A percentile compares a stretch with the other conserved stretches of the same genome.
phyloP scores from a whole-genome alignment of 2,888 invertebrate species.

The Troides oblongomaculatus region DNA sequence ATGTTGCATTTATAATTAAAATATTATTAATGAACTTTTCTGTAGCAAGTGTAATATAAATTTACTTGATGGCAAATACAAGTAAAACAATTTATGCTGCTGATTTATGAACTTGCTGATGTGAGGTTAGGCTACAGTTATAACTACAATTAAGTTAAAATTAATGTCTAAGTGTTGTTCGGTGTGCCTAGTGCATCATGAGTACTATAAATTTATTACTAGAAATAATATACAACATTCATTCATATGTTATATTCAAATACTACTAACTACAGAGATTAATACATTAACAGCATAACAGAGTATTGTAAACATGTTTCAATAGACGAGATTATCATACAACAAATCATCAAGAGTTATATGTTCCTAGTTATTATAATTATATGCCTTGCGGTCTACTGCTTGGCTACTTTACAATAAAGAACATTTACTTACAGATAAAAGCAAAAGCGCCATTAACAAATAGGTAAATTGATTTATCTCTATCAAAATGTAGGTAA shows the following conservation, averaged over 20 bases:
- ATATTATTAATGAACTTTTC: too few relatives aligned
- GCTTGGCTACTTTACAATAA: background rate
- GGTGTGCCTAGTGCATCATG: too few relatives aligned
- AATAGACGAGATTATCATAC: conserved; percentile 32
- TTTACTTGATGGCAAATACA: too few relatives aligned
- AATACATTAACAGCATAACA: conserved; percentile 60
- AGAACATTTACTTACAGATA: conserved; percentile 2
- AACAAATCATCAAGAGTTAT: conserved; percentile 23
- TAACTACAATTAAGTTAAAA: too few relatives aligned
- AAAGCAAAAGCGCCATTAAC: conserved; percentile 2
- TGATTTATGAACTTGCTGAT: too few relatives aligned
- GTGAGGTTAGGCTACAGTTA: too few relatives aligned
- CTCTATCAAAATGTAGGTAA: conserved; percentile 13
- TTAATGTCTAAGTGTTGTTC: too few relatives aligned
- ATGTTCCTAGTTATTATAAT: background rate
- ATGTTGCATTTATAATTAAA: too few relatives aligned
- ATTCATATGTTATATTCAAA: conserved; percentile 43
- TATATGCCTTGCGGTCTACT: background rate
- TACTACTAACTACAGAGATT: conserved; percentile 50
- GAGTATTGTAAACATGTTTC: conserved; percentile 54
- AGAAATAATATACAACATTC: conserved; percentile 1
- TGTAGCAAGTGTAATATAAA: too few relatives aligned
- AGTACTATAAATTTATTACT: background rate
- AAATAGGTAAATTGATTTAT: conserved; percentile 15
- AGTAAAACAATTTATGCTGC: too few relatives aligned